Evolutionary conservation across 92 coral and sea anemone genomes (phyloP).

Genomic region (Heteractis magnifica): DNA sequence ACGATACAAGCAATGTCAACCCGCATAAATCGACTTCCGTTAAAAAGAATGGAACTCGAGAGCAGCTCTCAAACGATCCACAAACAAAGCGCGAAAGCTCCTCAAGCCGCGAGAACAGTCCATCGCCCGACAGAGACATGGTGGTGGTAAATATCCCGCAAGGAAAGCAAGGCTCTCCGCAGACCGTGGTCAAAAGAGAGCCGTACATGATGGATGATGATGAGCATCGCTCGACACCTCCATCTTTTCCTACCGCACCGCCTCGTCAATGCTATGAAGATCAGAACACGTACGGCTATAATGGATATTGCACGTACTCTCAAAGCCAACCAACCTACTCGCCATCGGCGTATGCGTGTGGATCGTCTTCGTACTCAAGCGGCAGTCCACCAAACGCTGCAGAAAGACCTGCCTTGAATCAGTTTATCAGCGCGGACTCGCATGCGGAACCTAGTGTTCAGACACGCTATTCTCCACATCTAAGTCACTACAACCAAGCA

Average conservation of each 20-base stretch:
- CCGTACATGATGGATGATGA: constrained; percentile 52
- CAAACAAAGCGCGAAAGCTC: constrained; percentile 48
- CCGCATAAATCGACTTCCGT: constrained; percentile 74
- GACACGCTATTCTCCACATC: constrained; percentile 72
- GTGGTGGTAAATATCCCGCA: constrained; percentile 42
- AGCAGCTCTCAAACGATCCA: constrained; percentile 53
- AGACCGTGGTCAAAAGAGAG: constrained; percentile 51
- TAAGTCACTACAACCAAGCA: constrained; percentile 78
- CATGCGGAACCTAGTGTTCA: constrained; percentile 44
- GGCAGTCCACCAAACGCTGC: constrained; percentile 44
- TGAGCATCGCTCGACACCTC: constrained; percentile 65
- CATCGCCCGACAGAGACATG: constrained; percentile 42
- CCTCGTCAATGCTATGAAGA: constrained; percentile 72
- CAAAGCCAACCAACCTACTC: constrained; percentile 68
- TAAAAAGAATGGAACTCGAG: constrained; percentile 53
- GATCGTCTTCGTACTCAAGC: constrained; percentile 48
- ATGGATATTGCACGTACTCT: constrained; percentile 61
- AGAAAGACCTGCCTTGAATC: constrained; percentile 23
- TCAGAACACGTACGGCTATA: constrained; percentile 51
- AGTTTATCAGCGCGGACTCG: constrained; percentile 43
- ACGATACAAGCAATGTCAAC: constrained; percentile 73
- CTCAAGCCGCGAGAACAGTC: constrained; percentile 29
- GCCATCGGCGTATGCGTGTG: constrained; percentile 62
- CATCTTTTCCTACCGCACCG: constrained; percentile 78
- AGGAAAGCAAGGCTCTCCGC: constrained; percentile 41